phyloP scores from a whole-genome alignment of 2,113 vertebrate species.

The Dascyllus trimaculatus region DNA sequence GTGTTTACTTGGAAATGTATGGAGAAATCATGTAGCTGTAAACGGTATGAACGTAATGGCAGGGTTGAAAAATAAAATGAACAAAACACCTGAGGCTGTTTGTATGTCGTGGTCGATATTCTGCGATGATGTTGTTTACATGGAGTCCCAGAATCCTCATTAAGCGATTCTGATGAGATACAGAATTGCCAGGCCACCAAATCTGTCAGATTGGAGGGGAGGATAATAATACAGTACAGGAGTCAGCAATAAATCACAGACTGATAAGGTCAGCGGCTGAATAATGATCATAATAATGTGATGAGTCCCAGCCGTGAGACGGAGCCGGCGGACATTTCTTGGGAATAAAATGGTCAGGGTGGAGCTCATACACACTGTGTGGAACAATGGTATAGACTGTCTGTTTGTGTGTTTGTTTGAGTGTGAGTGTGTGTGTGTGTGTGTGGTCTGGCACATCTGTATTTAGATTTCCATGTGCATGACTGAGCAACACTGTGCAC shows the following conservation, averaged over 20 bases:
- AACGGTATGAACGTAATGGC: no score
- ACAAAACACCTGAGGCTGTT: not conserved
- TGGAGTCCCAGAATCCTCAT: slow-evolving; percentile 34
- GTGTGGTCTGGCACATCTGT: slow-evolving; percentile 19
- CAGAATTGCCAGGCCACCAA: slow-evolving; percentile 39
- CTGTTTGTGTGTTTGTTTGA: slow-evolving; percentile 5
- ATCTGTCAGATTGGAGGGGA: slow-evolving; percentile 37
- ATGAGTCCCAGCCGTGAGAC: slow-evolving; percentile 50
- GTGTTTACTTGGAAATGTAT: no score
- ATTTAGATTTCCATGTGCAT: slow-evolving; percentile 30
- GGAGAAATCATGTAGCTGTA: no score
- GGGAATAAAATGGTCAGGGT: slow-evolving; percentile 19
- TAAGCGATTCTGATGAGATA: slow-evolving; percentile 42
- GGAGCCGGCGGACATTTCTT: slow-evolving; percentile 27
- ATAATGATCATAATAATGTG: slow-evolving; percentile 70
- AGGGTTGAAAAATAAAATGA: not conserved
- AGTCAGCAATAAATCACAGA: slow-evolving; percentile 68
- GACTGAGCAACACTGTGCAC: slow-evolving; percentile 12
- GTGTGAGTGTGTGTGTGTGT: no score
- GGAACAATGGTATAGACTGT: not conserved
- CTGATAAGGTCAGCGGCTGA: slow-evolving; percentile 76
- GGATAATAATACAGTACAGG: slow-evolving; percentile 55
- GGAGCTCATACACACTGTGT: not conserved
- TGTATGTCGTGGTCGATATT: not conserved
- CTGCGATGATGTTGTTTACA: not conserved